Evolutionary conservation across 2,888 invertebrate genomes (phyloP), one percentile per base, ranked within the genome.

Genomic region (Nematopogon swammerdamellus): DNA sequence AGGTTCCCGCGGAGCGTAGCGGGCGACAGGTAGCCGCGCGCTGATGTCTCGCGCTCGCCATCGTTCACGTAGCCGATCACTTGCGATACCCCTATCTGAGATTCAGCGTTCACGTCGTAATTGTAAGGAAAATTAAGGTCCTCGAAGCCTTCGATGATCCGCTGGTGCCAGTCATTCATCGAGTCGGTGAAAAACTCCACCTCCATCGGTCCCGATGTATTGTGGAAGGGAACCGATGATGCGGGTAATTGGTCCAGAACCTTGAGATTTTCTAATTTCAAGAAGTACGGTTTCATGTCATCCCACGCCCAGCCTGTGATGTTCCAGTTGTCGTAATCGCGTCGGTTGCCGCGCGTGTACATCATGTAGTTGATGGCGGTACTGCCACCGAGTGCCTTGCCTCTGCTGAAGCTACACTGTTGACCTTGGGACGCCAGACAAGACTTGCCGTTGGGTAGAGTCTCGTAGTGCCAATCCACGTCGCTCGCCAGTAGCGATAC

Each of bases 321-420:
- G 46, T 53, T 49, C 18, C 63, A 60, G 10, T 62, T 45, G 46
- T 56, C 58, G 48, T 64, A 71, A 57, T 73, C 72, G 0, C 6
- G 45, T 1, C 58, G 60, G 51, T 63, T 65, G 2, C 73, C 73
- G 25, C 74, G 65, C 1, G 62, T 61, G 58, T 70, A 71, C 53
- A 72, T 54, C 72, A 74, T 70, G 57, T 64, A 63, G 59, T 74
- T 74, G 55, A 68, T 67, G 56, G 61, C 61, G 49, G 72, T 67
- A 52, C 73, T 71, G 48, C 73, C 73, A 1, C 73, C 73, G 48
- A 74, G 67, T 20, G 67, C 63, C 51, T 63, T 65, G 51, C 74
- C 73, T 52, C 72, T 67, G 18, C 52, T 53, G 53, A 66, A 65
- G 45, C 60, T 62, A 52, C 73, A 73, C 50, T 57, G 57, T 17